Base-by-base conservation (phyloP, 2,797 vertebrate genomes). In the Choloepus didactylus region DNA sequence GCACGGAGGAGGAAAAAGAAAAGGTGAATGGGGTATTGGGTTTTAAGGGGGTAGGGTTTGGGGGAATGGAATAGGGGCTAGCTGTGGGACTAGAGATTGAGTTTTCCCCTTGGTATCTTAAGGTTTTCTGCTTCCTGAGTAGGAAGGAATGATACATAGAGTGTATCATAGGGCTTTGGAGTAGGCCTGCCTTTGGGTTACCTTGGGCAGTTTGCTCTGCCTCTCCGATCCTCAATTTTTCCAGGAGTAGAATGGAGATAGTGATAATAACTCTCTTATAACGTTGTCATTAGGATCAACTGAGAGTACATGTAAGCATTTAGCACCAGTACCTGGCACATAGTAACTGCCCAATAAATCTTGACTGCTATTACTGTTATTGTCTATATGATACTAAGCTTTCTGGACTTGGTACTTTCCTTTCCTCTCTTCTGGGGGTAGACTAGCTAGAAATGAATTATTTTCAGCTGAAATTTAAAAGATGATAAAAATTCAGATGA, bases 1-100 rank as follows among this genome's bases (percentile, higher is more conserved):
- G 99, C 99, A n/a, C 98, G 99, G 72, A 99, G 99, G 94, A 99
- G 99, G 93, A 99, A 99, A 97, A 99, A 99, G 97, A 99, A 99
- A 98, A 99, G 99, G 99, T 99, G 85, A 97, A 75, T 23, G 2
- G 19, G 54, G 6, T 66, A 10, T 87, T 93, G 29, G 38, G 35
- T 93, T 95, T 87, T 90, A 66, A 92, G n/a, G 31, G 25, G 49
- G 15, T 27, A 60, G 16, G 76, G 19, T 82, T 81, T 23, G 12
- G 41, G 23, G 31, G 14, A 91, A 38, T 38, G 66, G 49, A 89
- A 4, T 79, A 79, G 38, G 76, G 27, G 15, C 27, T 54, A 56
- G 67, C 72, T 75, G 44, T 54, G 38, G 70, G 66, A 31, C 62
- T 46, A 51, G 59, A 90, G 35, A 54, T 9, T 84, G 21, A 92